These are phyloP conservation scores for Pluvialis apricaria DNA, from an alignment of 2,113 vertebrate species.

Conservation along the genomic window DNA sequence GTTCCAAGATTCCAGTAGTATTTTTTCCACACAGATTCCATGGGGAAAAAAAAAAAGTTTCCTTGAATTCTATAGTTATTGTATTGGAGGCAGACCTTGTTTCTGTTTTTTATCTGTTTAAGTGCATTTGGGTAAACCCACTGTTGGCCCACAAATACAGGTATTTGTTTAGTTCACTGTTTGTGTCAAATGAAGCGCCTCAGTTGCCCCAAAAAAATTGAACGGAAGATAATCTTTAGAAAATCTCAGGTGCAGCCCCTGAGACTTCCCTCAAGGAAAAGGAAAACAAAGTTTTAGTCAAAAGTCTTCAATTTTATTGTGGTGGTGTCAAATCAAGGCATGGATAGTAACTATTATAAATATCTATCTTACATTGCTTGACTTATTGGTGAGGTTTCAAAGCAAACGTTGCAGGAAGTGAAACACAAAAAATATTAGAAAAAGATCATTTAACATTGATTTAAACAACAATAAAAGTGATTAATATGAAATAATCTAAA, in stretches of 20 bases:
- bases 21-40: not conserved
- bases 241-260: not conserved
- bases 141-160: not conserved
- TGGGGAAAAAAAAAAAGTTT: not conserved
- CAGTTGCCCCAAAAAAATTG: not conserved
- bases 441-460: not conserved
- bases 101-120: not conserved
- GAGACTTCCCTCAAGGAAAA: not conserved
- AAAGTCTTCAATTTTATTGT: not conserved
- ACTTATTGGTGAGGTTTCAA: not conserved
- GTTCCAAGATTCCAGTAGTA: not conserved
- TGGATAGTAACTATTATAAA: not conserved
- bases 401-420: not conserved
- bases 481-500: not conserved
- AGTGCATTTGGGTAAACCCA: not conserved
- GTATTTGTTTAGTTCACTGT: not conserved
- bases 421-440: not conserved
- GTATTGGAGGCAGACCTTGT: not conserved
- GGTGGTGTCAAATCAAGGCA: not conserved
- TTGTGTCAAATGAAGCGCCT: not conserved
- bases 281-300: not conserved
- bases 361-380: not conserved
- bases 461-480: not conserved
- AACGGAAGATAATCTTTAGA: not conserved
- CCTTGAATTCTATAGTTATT: not conserved